These are phyloP conservation scores for Athalia cordata DNA, from an alignment of 2,888 invertebrate species.

Conservation along the genomic window DNA sequence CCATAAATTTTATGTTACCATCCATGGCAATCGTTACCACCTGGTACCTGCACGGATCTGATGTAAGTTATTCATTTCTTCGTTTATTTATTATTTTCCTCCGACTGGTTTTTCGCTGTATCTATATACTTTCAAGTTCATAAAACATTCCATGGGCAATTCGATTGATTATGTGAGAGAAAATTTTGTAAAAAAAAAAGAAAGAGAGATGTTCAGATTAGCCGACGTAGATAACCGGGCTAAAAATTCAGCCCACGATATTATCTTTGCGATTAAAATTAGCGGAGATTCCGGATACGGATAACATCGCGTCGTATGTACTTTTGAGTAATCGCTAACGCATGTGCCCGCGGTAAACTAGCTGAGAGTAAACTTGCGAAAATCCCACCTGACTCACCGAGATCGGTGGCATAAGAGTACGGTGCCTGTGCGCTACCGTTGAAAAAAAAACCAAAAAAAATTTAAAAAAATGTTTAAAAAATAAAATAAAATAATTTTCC, in stretches of 20 bases:
- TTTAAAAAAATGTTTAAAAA: not conserved
- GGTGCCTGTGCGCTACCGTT: not conserved
- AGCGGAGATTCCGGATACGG: slow-evolving; percentile 15
- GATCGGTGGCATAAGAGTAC: not conserved
- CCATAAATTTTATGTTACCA: too few relatives aligned
- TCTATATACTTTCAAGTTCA: too few relatives aligned
- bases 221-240: not conserved
- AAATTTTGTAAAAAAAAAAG: too few relatives aligned
- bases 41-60: too few relatives aligned
- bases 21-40: too few relatives aligned
- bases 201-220: too few relatives aligned
- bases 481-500: slow-evolving; percentile 20
- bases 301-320: not conserved
- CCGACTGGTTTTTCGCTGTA: too few relatives aligned
- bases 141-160: too few relatives aligned
- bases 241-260: not conserved
- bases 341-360: not conserved
- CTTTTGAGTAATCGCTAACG: not conserved
- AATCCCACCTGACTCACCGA: slow-evolving; percentile 30
- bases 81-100: too few relatives aligned
- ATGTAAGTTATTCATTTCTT: too few relatives aligned
- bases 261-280: not conserved
- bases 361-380: slow-evolving; percentile 1
- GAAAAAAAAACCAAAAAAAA: not conserved
- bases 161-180: too few relatives aligned